Evolutionary conservation across 2,888 invertebrate species (phyloP).

Genomic region (Zele albiditarsus): DNA sequence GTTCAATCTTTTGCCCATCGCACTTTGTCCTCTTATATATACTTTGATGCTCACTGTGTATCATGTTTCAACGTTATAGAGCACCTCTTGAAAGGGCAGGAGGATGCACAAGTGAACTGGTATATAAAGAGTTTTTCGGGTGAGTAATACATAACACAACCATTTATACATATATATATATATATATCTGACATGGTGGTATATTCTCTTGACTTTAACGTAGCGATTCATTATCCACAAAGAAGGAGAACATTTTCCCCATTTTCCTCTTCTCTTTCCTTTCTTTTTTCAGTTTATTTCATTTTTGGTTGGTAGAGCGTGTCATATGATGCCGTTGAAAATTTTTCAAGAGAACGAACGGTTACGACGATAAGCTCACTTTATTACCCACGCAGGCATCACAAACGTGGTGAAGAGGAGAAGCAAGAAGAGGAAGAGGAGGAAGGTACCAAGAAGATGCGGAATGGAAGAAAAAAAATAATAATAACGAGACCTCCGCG

Average conservation of each 20-base stretch:
- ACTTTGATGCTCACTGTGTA: conserved; percentile 14
- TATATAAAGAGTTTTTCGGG: conserved; percentile 25
- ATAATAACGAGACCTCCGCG: conserved; percentile 36
- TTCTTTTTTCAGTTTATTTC: not conserved
- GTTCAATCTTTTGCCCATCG: conserved; percentile 24
- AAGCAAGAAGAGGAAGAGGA: conserved; percentile 31
- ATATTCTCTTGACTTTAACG: conserved; percentile 32
- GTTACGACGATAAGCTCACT: conserved; percentile 33
- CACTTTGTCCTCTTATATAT: conserved; percentile 33
- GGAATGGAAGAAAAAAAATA: conserved; percentile 34
- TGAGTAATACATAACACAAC: conserved; percentile 19
- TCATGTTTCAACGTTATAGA: conserved; percentile 38
- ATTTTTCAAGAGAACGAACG: conserved; percentile 21
- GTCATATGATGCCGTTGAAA: conserved; percentile 22
- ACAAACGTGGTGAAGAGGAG: conserved; percentile 29
- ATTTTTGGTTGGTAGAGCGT: conserved; percentile 8
- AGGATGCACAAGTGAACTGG: conserved; percentile 22
- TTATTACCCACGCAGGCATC: conserved; percentile 37
- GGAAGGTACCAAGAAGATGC: conserved; percentile 43
- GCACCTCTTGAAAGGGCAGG: not conserved
- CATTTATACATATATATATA: conserved; percentile 12
- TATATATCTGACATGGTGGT: not conserved
- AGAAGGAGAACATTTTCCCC: conserved; percentile 6
- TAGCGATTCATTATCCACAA: conserved; percentile 21
- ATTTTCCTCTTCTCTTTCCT: not conserved